Evolutionary conservation across 2,113 vertebrate species (phyloP), one percentile per base, ranked within the genome.

Genomic region (Cariama cristata): DNA sequence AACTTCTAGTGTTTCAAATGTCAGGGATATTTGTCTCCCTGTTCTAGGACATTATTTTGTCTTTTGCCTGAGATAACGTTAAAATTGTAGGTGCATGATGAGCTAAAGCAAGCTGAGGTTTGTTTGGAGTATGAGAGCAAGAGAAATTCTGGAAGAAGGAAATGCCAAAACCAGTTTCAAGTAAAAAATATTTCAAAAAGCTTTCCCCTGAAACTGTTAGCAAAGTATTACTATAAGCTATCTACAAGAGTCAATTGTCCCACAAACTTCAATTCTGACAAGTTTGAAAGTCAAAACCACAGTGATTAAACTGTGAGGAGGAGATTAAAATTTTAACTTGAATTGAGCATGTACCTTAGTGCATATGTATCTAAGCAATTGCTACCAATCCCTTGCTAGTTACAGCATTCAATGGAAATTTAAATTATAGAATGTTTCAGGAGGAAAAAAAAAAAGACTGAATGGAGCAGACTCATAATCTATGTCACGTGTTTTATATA

Each of bases 401-500:
- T 66, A 93, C 27, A 71, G n/a, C 9, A 67, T 71, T 58, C 15
- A 38, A 23, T 8, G 11, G 20, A 84, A 94, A 85, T 42, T 42
- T 50, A 81, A 85, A 26, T n/a, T 27, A 84, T 1, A 64, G 32
- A 83, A 59, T 32, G 11, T 22, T 86, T 87, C 32, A 47, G 35
- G 44, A 79, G 6, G 1, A 28, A 12, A 44, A 33, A 42, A 53
- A 49, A n/a, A 53, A 42, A 45, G 8, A 55, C 9, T 56, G 3
- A 44, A 35, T 38, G 32, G 4, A 68, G 12, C 6, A 23, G 24
- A 62, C 89, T 76, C 2, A 21, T 40, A 73, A 66, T 40, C 26
- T 76, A 8, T 28, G 21, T 8, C 22, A n/a, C 0, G 0, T 16
- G 14, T 26, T 64, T 89, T 26, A 49, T 20, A 47, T 3, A 53